Percentiles rank a stretch among this genome's conserved stretches.
Evolutionary conservation across 2,888 invertebrate genomes (phyloP).

Genomic region (Chelonus formosanus): DNA sequence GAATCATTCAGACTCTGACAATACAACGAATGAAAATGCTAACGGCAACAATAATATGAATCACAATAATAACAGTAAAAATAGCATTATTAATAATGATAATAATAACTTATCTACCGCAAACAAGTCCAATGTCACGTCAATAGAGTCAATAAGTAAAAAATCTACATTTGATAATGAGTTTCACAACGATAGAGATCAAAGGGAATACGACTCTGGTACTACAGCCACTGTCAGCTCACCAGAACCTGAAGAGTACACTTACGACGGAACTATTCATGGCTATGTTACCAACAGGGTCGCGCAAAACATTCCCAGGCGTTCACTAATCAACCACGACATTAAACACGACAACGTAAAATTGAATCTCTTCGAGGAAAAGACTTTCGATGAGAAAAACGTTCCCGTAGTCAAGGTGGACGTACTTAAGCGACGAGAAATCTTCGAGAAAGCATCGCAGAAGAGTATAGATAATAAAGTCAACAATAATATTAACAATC

Average conservation of each 20-base stretch:
- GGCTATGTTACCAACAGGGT: slow-evolving; percentile 81
- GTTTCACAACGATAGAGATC: slow-evolving; percentile 58
- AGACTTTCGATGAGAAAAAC: slow-evolving; percentile 62
- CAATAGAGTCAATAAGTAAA: slow-evolving; percentile 45
- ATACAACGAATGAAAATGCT: slow-evolving; percentile 46
- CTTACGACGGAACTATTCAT: slow-evolving; percentile 87
- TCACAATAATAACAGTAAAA: slow-evolving; percentile 45
- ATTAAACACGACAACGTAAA: slow-evolving; percentile 52
- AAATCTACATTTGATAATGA: slow-evolving; percentile 54
- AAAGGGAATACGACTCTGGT: slow-evolving; percentile 73
- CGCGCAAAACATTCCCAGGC: slow-evolving; percentile 60
- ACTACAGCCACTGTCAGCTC: slow-evolving; percentile 75
- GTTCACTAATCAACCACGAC: slow-evolving; percentile 54
- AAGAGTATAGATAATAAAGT: slow-evolving; percentile 48
- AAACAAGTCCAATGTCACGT: slow-evolving; percentile 45
- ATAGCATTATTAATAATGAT: slow-evolving; percentile 47
- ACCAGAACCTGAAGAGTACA: slow-evolving; percentile 81
- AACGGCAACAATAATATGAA: slow-evolving; percentile 40
- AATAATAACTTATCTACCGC: slow-evolving; percentile 40
- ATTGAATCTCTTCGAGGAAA: slow-evolving; percentile 65
- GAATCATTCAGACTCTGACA: slow-evolving; percentile 61
- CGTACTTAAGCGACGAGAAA: slow-evolving; percentile 81
- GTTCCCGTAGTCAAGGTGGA: slow-evolving; percentile 78
- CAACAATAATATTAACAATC: slow-evolving; percentile 32
- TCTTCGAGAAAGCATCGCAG: slow-evolving; percentile 77